phyloP scores from a whole-genome alignment of 2,797 vertebrate species.

The Clarias platycephalus region DNA sequence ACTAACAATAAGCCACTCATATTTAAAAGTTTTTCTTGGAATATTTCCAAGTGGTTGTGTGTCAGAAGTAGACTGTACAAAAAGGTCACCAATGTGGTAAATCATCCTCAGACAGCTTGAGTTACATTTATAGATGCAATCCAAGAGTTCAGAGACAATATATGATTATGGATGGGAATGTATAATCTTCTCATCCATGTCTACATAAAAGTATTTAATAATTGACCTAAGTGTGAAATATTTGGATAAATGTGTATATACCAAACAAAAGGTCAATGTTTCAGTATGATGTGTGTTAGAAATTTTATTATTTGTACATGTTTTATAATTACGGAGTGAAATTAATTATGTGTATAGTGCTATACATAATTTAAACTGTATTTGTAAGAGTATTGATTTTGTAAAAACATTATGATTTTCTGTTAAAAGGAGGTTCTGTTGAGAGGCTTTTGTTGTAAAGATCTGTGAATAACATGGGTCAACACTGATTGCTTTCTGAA shows the following conservation, averaged over 20 bases:
- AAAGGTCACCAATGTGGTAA: slow-evolving; percentile 25
- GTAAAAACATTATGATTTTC: slow-evolving; percentile 23
- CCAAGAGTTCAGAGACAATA: slow-evolving; percentile 58
- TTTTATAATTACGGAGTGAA: slow-evolving; percentile 78
- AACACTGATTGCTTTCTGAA: slow-evolving; percentile 18
- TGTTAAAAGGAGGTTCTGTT: background rate
- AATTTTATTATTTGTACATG: slow-evolving; percentile 68
- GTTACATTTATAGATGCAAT: slow-evolving; percentile 54
- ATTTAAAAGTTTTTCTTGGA: slow-evolving; percentile 39
- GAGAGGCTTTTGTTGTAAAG: slow-evolving; percentile 9
- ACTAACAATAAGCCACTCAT: slow-evolving; percentile 40
- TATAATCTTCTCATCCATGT: slow-evolving; percentile 61
- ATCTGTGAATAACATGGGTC: slow-evolving; percentile 10
- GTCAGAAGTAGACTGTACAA: slow-evolving; percentile 39
- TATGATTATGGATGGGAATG: slow-evolving; percentile 45
- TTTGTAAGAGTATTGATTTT: slow-evolving; percentile 45
- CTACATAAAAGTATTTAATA: slow-evolving; percentile 58
- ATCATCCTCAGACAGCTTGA: slow-evolving; percentile 47
- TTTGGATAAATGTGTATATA: slow-evolving; percentile 64
- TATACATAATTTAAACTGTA: slow-evolving; percentile 62
- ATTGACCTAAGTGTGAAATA: slow-evolving; percentile 66
- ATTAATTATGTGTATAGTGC: slow-evolving; percentile 67
- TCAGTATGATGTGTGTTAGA: slow-evolving; percentile 71
- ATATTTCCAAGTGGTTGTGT: slow-evolving; percentile 40
- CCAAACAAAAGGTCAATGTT: slow-evolving; percentile 65